These are phyloP conservation scores for Neosilurus mollespiculum DNA, from an alignment of 2,797 vertebrate species.

Conservation along the genomic window DNA sequence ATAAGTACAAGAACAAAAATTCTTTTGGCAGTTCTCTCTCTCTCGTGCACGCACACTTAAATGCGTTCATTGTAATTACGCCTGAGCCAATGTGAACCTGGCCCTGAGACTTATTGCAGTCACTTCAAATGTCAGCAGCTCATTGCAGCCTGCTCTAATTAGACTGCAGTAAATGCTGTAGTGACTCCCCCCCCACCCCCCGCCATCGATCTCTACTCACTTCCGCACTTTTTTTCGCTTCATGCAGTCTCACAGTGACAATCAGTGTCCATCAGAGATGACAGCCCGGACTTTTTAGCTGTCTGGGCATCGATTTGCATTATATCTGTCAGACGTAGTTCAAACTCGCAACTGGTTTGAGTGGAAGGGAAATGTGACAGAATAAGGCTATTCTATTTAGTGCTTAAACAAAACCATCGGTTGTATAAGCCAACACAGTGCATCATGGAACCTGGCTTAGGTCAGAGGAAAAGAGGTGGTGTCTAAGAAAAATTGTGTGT, in stretches of 20 bases:
- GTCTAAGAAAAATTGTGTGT: not conserved
- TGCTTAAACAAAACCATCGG: not conserved
- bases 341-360: constrained; percentile 1
- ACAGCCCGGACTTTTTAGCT: constrained; percentile 33
- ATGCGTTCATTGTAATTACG: constrained; percentile 49
- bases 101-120: constrained; percentile 54
- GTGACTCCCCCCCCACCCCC: not conserved
- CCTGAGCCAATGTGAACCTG: constrained; percentile 49
- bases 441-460: not conserved
- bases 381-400: not conserved
- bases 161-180: constrained; percentile 47
- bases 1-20: not conserved
- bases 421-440: not conserved
- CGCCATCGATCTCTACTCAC: constrained; percentile 51
- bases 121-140: constrained; percentile 56
- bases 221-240: constrained; percentile 49
- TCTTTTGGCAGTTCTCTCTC: not conserved
- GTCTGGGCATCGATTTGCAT: constrained; percentile 13
- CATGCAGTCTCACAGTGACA: constrained; percentile 40
- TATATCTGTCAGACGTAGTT: not conserved
- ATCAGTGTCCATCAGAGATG: constrained; percentile 40
- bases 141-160: constrained; percentile 55
- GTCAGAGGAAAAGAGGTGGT: not conserved
- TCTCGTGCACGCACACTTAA: not conserved
- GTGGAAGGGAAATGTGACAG: not conserved